These are phyloP conservation scores for Gopherus flavomarginatus DNA, from an alignment of 2,113 vertebrate species.

Conservation along the genomic window DNA sequence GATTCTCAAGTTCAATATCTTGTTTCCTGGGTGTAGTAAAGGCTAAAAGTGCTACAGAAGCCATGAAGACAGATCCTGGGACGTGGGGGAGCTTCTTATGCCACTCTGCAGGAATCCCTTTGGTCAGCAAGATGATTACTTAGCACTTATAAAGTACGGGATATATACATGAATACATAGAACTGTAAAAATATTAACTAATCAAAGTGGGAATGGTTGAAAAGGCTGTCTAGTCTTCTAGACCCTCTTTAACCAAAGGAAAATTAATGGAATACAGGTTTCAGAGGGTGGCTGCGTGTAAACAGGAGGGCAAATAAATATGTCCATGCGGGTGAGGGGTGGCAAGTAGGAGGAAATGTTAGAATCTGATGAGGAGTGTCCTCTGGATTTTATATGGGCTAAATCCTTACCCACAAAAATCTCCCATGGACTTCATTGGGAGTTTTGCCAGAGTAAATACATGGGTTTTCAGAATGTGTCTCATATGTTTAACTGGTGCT, in stretches of 20 bases:
- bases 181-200: neutral
- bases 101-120: neutral
- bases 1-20: neutral
- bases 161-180: neutral
- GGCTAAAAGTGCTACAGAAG: neutral
- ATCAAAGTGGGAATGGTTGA: neutral
- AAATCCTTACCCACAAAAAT: neutral
- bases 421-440: neutral
- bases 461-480: neutral
- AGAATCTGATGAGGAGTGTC: neutral
- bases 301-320: neutral
- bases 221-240: neutral
- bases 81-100: neutral
- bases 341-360: neutral
- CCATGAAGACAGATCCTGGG: neutral
- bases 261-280: neutral
- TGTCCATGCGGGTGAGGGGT: neutral
- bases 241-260: neutral
- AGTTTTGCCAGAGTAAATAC: neutral
- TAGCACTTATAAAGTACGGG: neutral
- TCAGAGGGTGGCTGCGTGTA: neutral
- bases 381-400: neutral
- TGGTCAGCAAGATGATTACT: neutral
- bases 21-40: accelerated
- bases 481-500: neutral